Percentiles rank a stretch among this genome's conserved stretches.
Evolutionary conservation across 2,888 invertebrate genomes (phyloP).

Genomic region (Morpho helenor): DNA sequence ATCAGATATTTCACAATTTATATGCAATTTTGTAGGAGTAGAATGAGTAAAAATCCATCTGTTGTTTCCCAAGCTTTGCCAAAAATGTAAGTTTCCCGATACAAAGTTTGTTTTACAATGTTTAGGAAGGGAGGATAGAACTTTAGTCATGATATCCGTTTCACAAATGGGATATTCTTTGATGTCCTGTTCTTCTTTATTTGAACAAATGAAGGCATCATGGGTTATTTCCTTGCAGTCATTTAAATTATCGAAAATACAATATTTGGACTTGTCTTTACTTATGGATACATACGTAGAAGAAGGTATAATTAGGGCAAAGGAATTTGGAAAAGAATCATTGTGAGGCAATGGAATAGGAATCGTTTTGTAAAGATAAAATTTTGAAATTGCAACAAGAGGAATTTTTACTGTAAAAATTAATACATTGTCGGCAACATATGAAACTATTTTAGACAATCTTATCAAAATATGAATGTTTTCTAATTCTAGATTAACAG

Average conservation of each 20-base stretch:
- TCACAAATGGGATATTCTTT: slow-evolving; percentile 11
- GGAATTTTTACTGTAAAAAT: slow-evolving; percentile 22
- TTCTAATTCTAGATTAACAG: slow-evolving; percentile 13
- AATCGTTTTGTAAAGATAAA: slow-evolving; percentile 7
- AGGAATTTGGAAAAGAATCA: slow-evolving; percentile 16
- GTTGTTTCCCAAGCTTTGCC: neutral
- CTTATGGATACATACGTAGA: slow-evolving; percentile 22
- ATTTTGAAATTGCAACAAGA: slow-evolving; percentile 5
- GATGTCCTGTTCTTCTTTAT: slow-evolving; percentile 7
- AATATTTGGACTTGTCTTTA: slow-evolving; percentile 25
- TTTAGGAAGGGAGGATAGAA: neutral
- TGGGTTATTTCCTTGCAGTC: slow-evolving; percentile 2
- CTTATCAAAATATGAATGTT: slow-evolving; percentile 19
- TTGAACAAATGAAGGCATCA: slow-evolving; percentile 12
- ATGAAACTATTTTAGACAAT: slow-evolving; percentile 20
- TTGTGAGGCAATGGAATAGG: slow-evolving; percentile 23
- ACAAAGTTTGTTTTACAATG: slow-evolving; percentile 13
- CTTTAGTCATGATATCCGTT: slow-evolving; percentile 17
- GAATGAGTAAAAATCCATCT: slow-evolving; percentile 7
- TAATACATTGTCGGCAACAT: slow-evolving; percentile 23
- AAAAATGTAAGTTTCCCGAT: slow-evolving; percentile 2
- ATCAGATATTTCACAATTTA: neutral
- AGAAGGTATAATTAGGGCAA: slow-evolving; percentile 21
- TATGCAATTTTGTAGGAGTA: neutral
- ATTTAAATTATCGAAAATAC: slow-evolving; percentile 14